Conservation (phyloP, 2,113 vertebrate species). For the Rissa tridactyla region DNA sequence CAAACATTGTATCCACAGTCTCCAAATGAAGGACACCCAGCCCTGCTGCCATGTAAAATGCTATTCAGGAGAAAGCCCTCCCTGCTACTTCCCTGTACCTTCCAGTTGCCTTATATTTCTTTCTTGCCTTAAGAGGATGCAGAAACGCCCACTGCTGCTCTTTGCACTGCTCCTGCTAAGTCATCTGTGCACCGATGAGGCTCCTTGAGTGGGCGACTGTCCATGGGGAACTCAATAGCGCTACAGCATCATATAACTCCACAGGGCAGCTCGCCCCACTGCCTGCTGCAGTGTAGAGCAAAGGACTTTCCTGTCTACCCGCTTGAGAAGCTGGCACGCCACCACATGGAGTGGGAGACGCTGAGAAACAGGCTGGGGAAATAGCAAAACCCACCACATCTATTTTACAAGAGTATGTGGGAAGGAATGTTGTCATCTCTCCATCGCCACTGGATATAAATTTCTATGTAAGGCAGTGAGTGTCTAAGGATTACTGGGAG, state of each 20-base stretch:
- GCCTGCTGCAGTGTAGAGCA: not conserved
- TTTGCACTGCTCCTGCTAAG: not conserved
- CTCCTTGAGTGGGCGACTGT: not conserved
- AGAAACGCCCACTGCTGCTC: not conserved
- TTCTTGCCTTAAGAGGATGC: not conserved
- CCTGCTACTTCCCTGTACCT: not conserved
- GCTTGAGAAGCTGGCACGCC: not conserved
- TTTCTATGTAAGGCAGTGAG: not conserved
- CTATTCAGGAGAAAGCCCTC: not conserved
- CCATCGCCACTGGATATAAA: rapidly evolving
- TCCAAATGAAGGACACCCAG: not conserved
- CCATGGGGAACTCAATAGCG: not conserved
- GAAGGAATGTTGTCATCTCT: not conserved
- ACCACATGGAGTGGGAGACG: rapidly evolving
- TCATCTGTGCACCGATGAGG: not conserved
- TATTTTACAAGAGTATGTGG: not conserved
- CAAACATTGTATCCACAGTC: not conserved
- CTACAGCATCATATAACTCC: not conserved
- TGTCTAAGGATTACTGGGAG: not conserved
- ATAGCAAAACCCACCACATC: not conserved
- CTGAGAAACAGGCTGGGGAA: not conserved
- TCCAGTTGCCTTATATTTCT: not conserved
- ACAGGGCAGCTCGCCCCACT: rapidly evolving
- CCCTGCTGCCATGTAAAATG: not conserved
- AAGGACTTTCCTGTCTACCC: not conserved